Conservation (phyloP, 2,113 vertebrate genomes). For the Australoheros scitulus region DNA sequence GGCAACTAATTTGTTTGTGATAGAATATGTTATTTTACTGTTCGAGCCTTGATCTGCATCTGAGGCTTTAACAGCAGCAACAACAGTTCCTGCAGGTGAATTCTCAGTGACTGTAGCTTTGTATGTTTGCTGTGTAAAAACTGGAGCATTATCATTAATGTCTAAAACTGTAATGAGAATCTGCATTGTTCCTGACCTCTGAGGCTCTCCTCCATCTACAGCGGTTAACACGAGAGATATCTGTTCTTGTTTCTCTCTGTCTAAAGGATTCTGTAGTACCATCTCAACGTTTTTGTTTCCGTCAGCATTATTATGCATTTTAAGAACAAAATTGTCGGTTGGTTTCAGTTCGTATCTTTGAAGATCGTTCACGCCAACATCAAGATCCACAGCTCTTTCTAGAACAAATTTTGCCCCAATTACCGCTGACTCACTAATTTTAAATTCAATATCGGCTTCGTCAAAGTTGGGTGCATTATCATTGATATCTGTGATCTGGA, state of each 20-base stretch:
- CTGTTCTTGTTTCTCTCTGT: slow-evolving; percentile 57
- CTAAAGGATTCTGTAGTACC: slow-evolving; percentile 61
- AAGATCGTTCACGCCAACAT: slow-evolving; percentile 77
- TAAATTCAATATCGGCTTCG: slow-evolving; percentile 65
- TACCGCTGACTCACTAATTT: slow-evolving; percentile 76
- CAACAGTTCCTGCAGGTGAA: no score
- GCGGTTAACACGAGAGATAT: slow-evolving; percentile 63
- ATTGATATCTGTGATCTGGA: slow-evolving; percentile 66
- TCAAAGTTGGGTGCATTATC: slow-evolving; percentile 80
- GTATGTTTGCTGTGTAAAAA: no score
- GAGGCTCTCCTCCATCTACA: slow-evolving; percentile 60
- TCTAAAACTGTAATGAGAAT: neutral
- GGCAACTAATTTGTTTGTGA: slow-evolving; percentile 36
- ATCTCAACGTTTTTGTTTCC: slow-evolving; percentile 63
- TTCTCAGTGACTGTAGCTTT: no score
- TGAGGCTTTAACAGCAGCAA: no score
- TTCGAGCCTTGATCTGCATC: slow-evolving; percentile 74
- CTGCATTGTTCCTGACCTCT: slow-evolving; percentile 59
- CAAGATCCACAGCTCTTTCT: slow-evolving; percentile 75
- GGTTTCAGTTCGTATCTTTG: slow-evolving; percentile 73
- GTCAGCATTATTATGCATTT: slow-evolving; percentile 15
- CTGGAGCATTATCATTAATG: neutral
- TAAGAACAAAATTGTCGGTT: slow-evolving; percentile 61
- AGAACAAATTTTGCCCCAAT: slow-evolving; percentile 76
- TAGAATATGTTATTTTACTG: slow-evolving; percentile 69